A percentile compares a stretch with the other conserved stretches of the same genome.
Evolutionary conservation across 2,797 vertebrate species (phyloP).

Genomic region (Arrhamphus sclerolepis): DNA sequence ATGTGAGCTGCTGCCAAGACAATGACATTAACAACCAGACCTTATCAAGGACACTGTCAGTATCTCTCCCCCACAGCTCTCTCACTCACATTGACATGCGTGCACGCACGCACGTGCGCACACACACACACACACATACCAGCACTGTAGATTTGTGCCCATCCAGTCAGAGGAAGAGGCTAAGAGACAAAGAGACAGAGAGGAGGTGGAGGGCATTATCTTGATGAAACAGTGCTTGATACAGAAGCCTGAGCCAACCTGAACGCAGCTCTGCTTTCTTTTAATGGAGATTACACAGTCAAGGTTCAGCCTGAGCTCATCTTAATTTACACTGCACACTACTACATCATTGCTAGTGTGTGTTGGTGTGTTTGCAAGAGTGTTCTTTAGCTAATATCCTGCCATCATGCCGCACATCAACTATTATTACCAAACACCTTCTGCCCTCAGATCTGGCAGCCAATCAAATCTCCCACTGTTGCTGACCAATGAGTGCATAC

Average conservation of each 20-base stretch:
- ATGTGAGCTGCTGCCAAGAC: conserved; percentile 58
- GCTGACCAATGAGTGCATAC: conserved; percentile 39
- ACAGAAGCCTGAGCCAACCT: conserved; percentile 65
- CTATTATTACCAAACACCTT: conserved; percentile 58
- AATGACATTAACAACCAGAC: conserved; percentile 69
- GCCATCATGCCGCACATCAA: conserved; percentile 57
- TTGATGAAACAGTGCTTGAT: conserved; percentile 76
- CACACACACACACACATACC: conserved; percentile 12
- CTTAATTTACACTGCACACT: conserved; percentile 57
- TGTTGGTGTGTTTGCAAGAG: conserved; percentile 27
- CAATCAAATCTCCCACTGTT: conserved; percentile 64
- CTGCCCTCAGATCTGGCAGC: conserved; percentile 68
- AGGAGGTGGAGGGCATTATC: conserved; percentile 73
- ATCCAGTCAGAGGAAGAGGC: conserved; percentile 30
- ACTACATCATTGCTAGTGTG: conserved; percentile 24
- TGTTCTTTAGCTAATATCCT: conserved; percentile 48
- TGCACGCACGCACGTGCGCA: conserved; percentile 1
- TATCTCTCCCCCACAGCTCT: conserved; percentile 26
- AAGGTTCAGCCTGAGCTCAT: conserved; percentile 67
- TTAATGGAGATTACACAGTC: conserved; percentile 75
- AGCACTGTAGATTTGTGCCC: conserved; percentile 2
- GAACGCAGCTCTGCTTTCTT: conserved; percentile 69
- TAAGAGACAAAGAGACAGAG: conserved; percentile 31
- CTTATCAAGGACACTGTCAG: conserved; percentile 70
- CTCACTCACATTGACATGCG: conserved; percentile 3